Percentiles rank a stretch among this genome's conserved stretches.
These are phyloP conservation scores for Elachura formosa DNA, from an alignment of 2,113 vertebrate species.

Conservation along the genomic window DNA sequence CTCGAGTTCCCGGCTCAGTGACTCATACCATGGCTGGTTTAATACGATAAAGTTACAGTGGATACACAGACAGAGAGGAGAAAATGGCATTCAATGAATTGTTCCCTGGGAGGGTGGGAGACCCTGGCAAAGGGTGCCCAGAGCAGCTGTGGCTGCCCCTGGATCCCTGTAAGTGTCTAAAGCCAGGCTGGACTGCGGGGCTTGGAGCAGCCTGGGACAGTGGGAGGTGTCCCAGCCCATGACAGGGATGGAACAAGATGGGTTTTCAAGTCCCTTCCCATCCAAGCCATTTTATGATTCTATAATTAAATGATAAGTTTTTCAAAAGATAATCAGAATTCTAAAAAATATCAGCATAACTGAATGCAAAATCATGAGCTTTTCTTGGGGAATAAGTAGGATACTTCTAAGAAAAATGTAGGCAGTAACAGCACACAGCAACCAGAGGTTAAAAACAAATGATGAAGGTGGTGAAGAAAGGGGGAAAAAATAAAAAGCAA, in stretches of 20 bases:
- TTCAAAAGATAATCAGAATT: background rate
- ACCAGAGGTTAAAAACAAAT: background rate
- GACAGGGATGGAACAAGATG: fast-evolving
- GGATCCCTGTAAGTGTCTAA: background rate
- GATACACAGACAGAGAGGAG: background rate
- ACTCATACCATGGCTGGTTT: background rate
- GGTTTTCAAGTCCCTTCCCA: background rate
- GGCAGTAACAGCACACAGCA: background rate
- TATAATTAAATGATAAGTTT: fast-evolving
- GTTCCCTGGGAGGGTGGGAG: background rate
- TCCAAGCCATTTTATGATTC: background rate
- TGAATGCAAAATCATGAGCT: background rate
- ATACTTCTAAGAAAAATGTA: background rate
- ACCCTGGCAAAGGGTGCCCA: background rate
- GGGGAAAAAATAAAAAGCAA: background rate
- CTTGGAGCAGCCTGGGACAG: background rate
- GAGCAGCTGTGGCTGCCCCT: background rate
- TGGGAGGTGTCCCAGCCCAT: background rate
- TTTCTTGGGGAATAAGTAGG: background rate
- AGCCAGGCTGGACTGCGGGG: background rate
- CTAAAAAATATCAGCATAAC: background rate
- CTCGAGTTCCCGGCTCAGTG: background rate
- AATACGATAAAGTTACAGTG: background rate
- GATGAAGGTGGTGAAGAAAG: background rate
- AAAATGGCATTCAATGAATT: background rate